A percentile compares a stretch with the other conserved stretches of the same genome.
phyloP scores from a whole-genome alignment of 53 echinoderm and acorn worm genomes.

The Glandiceps talaboti region DNA sequence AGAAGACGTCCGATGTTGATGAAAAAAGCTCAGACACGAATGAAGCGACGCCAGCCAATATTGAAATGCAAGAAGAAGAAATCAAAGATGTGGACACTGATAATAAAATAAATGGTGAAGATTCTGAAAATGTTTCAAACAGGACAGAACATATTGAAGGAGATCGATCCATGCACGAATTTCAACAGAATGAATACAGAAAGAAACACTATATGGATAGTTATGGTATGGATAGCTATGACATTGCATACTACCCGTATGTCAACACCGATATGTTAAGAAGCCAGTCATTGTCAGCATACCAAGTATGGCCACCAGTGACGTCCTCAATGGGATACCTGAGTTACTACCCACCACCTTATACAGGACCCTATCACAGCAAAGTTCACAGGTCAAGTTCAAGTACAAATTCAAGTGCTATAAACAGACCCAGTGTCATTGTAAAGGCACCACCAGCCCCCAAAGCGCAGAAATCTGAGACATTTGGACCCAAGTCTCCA shows the following conservation, averaged over 20 bases:
- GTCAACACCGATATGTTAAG: neutral
- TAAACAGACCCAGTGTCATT: neutral
- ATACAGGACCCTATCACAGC: neutral
- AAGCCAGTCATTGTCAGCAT: neutral
- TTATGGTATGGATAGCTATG: neutral
- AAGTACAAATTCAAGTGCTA: neutral
- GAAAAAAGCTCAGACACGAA: too few relatives aligned
- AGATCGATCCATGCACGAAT: neutral
- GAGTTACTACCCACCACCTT: neutral
- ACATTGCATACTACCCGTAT: neutral
- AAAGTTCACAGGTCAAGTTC: neutral
- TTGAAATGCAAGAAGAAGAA: too few relatives aligned
- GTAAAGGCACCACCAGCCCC: neutral
- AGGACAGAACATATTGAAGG: neutral
- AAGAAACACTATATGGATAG: too few relatives aligned
- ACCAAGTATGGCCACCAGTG: neutral
- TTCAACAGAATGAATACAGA: neutral
- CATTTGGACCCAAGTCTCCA: neutral
- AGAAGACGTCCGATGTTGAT: too few relatives aligned
- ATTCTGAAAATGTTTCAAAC: too few relatives aligned
- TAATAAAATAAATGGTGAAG: too few relatives aligned
- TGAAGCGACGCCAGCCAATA: too few relatives aligned
- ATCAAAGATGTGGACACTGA: too few relatives aligned
- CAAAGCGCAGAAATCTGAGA: neutral
- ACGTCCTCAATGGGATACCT: neutral